Conservation (phyloP, 2,797 vertebrate species). For the Pelochelys cantorii region DNA sequence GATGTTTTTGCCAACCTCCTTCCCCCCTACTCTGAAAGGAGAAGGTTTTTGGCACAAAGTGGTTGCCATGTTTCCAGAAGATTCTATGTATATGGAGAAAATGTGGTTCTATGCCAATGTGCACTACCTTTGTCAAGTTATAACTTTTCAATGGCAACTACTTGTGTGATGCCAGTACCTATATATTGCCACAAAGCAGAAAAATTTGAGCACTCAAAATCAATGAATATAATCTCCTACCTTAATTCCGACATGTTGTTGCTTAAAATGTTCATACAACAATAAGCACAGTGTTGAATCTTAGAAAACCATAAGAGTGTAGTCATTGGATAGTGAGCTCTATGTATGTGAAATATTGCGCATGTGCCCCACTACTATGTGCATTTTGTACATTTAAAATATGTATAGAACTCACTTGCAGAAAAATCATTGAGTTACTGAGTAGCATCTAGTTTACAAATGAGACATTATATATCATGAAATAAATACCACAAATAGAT, state of each 20-base stretch:
- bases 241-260: neutral
- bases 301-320: neutral
- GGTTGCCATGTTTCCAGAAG: conserved; percentile 35
- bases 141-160: neutral
- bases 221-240: neutral
- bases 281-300: neutral
- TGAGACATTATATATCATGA: neutral
- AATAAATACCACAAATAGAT: neutral
- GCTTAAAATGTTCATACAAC: neutral
- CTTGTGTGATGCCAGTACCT: neutral
- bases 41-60: conserved; percentile 1
- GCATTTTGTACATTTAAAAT: neutral
- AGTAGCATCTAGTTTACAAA: neutral
- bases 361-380: neutral
- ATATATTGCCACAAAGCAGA: neutral
- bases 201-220: neutral
- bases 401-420: neutral
- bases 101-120: neutral
- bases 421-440: neutral
- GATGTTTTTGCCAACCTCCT: neutral
- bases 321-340: neutral
- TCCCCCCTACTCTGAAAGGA: neutral
- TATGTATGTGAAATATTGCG: neutral
- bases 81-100: neutral
- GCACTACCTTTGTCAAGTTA: neutral